Conservation (phyloP, 2,113 vertebrate species). For the Brachirus orientalis region DNA sequence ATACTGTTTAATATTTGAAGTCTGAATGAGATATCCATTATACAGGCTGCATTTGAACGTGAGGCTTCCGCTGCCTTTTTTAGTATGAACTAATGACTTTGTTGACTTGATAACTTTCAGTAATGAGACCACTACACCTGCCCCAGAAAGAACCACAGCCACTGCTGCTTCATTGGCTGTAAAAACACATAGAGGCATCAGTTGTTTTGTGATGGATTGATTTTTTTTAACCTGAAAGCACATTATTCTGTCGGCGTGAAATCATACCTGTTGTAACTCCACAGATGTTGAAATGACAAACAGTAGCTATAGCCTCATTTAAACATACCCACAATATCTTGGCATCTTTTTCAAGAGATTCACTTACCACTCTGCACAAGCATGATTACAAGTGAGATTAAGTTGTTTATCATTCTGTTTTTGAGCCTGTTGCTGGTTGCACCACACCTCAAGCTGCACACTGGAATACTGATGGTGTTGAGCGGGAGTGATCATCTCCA, state of each 20-base stretch:
- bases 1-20: slow-evolving; percentile 69
- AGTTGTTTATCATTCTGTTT: slow-evolving; percentile 73
- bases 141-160: slow-evolving; percentile 37
- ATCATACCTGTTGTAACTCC: slow-evolving; percentile 55
- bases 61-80: slow-evolving; percentile 43
- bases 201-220: slow-evolving; percentile 62
- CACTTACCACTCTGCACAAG: slow-evolving; percentile 52
- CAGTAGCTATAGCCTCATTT: slow-evolving; percentile 48
- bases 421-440: slow-evolving; percentile 47
- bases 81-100: slow-evolving; percentile 48
- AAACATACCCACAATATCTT: slow-evolving; percentile 51
- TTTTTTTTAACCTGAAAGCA: slow-evolving; percentile 62
- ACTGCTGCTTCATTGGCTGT: slow-evolving; percentile 32
- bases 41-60: slow-evolving; percentile 55
- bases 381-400: slow-evolving; percentile 76
- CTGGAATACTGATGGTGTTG: slow-evolving; percentile 65
- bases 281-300: slow-evolving; percentile 49
- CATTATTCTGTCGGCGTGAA: slow-evolving; percentile 49
- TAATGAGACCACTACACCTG: slow-evolving; percentile 56
- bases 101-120: slow-evolving; percentile 44
- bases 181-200: slow-evolving; percentile 36
- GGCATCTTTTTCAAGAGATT: slow-evolving; percentile 61
- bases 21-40: slow-evolving; percentile 61
- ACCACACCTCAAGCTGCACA: slow-evolving; percentile 47
- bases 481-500: slow-evolving; percentile 47